A percentile compares a stretch with the other conserved stretches of the same genome.
phyloP scores from a whole-genome alignment of 1,140 invertebrate genomes.

The Holotrichia oblita region DNA sequence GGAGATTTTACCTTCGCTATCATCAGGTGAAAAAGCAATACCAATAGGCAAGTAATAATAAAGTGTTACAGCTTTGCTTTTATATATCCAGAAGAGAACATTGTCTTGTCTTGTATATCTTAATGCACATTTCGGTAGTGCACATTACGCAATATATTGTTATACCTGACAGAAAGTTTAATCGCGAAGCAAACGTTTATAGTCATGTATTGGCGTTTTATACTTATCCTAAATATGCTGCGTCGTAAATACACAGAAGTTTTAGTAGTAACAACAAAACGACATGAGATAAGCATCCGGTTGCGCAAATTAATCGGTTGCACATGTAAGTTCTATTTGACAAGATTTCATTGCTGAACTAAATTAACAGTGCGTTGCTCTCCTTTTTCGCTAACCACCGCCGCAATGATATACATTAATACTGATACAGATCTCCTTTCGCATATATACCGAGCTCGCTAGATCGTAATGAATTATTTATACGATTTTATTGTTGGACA shows the following conservation, averaged over 20 bases:
- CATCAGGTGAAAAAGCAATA: neutral
- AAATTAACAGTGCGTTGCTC: slow-evolving; percentile 28
- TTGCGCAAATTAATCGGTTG: slow-evolving; percentile 29
- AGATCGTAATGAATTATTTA: slow-evolving; percentile 36
- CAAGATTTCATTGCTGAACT: slow-evolving; percentile 10
- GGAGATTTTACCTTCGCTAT: neutral
- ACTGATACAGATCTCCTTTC: slow-evolving; percentile 22
- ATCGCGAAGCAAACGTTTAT: slow-evolving; percentile 1
- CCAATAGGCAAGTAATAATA: neutral
- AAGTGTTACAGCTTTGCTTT: neutral
- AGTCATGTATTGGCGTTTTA: neutral
- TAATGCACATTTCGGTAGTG: slow-evolving; percentile 6
- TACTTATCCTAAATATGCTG: neutral
- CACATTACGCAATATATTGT: neutral
- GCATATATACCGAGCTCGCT: neutral
- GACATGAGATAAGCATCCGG: slow-evolving; percentile 16
- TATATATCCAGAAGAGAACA: neutral
- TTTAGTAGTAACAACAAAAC: neutral
- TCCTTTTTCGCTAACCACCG: slow-evolving; percentile 22
- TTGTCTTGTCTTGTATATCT: neutral
- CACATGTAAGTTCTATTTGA: slow-evolving; percentile 19
- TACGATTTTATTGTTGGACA: slow-evolving; percentile 35
- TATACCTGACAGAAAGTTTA: neutral
- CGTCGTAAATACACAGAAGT: slow-evolving; percentile 18
- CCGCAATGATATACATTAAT: neutral